Base-by-base conservation (phyloP, 2,797 vertebrate species). In the Sternotherus odoratus region DNA sequence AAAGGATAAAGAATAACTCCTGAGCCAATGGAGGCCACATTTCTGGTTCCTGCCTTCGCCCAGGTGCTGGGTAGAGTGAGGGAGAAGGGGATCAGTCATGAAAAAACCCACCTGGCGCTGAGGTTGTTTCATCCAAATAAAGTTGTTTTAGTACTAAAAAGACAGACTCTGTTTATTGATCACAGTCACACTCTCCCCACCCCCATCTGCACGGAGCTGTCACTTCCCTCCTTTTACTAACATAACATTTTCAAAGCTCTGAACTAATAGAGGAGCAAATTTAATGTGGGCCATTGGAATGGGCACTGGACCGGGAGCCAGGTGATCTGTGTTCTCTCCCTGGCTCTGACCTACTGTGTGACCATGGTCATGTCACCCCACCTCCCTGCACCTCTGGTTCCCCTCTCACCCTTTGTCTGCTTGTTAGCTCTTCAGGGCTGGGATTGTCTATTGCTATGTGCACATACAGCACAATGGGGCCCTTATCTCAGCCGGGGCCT, bases 11-110 rank as follows among this genome's bases (percentile, higher is more conserved):
- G 92, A 97, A 69, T 97, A 96, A 48, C 13, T 23, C 30, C 48
- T 43, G 39, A 87, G 28, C 0, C 26, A n/a, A 48, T 0, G 0
- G 0, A 0, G 0, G 0, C 24, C 46, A n/a, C n/a, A 43, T 33
- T 15, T 12, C 21, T 46, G 30, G 56, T 75, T 75, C 43, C 72
- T 75, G 43, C 72, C 36, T 30, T 43, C 21, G 30, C n/a, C n/a
- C 43, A 30, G 43, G 39, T 4, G 56, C 33, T 56, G 28, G 26
- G 19, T 24, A 54, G 39, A 46, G 36, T 12, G 23, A 39, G 26
- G 39, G 63, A 30, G 36, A 26, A 75, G 24, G 17, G 60, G 54
- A 56, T 72, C 33, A 26, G 53, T 56, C 17, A 24, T 39, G 26
- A 12, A 36, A 74, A 57, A 30, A 48, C 48, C 28, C 39, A 53